Base-by-base conservation (phyloP, 1,140 invertebrate species). In the Geopemphigus sp. region DNA sequence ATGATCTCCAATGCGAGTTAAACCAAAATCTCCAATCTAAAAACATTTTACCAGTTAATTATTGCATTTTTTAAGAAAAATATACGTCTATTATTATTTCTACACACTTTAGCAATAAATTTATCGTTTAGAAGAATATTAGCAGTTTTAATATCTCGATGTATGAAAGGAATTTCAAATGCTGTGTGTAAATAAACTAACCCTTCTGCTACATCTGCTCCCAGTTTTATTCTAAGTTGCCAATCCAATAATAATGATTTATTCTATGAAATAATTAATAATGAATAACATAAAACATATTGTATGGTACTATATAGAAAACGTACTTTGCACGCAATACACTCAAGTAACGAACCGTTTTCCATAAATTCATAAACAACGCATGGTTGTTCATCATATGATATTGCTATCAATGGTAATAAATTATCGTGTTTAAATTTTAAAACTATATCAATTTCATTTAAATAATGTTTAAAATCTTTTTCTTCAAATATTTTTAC, bases 101-200 rank as follows among this genome's bases (percentile, higher is more conserved):
- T 66, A 81, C 78, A 82, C 86, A 91, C 90, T 87, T 91, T 93
- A 2, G 91, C 89, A 29, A 87, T 85, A 83, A 88, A 88, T 73
- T 89, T 84, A 66, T 85, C 85, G 83, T 91, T 90, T 15, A 93
- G 83, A 39, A 93, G 85, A 84, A 93, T 90, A 85, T 94, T 94
- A 2, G 91, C 91, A 85, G 89, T 90, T 86, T 94, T 93, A 22
- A 94, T 89, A 86, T 94, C 92, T 81, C 92, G 86, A 84, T 94
- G 92, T 81, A 93, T 88, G 24, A 91, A 85, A 15, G 89, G 88
- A 70, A 86, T 86, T 1, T 85, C 83, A 82, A 85, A 83, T 19
- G 84, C 85, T 50, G 87, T 88, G 84, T 93, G 91, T 19, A 93
- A 86, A 84, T 91, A 90, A 59, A 87, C 85, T 45, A 91, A 84